Base-by-base conservation (phyloP, 2,113 vertebrate species). In the Fulica atra region DNA sequence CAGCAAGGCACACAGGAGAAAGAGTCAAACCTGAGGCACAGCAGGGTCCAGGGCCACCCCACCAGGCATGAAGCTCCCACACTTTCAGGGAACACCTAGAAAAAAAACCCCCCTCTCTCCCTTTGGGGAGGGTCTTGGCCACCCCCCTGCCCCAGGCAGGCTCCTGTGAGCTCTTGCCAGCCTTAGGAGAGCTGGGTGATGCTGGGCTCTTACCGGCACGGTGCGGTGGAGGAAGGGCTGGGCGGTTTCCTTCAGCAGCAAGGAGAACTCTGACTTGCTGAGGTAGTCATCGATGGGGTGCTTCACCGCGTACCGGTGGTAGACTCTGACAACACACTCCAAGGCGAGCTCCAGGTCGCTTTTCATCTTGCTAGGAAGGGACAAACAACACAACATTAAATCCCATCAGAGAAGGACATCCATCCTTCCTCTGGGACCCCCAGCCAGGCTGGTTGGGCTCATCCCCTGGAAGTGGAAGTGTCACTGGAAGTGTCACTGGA, bases 361-460 rank as follows among this genome's bases (percentile, higher is more conserved):
- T 54, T 93, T 94, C 94, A 93, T 96, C 66, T 63, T 51, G 60
- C 70, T 87, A 23, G 20, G 23, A 35, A 84, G 13, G 13, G 26
- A 86, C 3, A 35, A 33, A 5, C 2, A 25, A 10, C 16, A n/a
- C 48, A 40, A 38, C 0, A 0, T 42, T 11, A 51, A n/a, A 70
- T 0, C 7, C 11, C 4, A 4, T 3, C 2, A 0, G 13, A 13
- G 46, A 26, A 36, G 16, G 0, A 25, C 28, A 25, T 6, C 8
- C 50, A 4, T 36, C 60, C 44, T 46, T 63, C 56, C 65, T 61
- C 53, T 2, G 0, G 18, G 53, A 66, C 13, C 20, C 17, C 14
- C 28, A 15, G 18, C 17, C 40, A 23, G 13, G 42, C 21, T 40
- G 42, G 6, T n/a, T 1, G 0, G 40, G 35, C 13, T 44, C 4